Evolutionary conservation across 2,888 invertebrate genomes (phyloP).

Genomic region (Megamerina dolium): DNA sequence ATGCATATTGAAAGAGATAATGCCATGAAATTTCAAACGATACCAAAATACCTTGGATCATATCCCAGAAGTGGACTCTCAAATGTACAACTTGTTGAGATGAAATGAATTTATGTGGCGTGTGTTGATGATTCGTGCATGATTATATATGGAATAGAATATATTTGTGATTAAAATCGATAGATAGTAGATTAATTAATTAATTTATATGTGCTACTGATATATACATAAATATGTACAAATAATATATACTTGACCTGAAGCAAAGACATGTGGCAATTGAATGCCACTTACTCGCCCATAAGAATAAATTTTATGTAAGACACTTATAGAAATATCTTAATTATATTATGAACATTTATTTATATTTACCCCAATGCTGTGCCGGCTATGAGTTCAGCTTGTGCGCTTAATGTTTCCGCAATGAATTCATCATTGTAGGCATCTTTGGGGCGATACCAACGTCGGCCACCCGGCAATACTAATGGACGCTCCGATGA

Average conservation of each 20-base stretch:
- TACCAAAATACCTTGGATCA: constrained; percentile 50
- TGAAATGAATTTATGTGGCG: constrained; percentile 21
- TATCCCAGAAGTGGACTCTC: constrained; percentile 47
- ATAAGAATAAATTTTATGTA: too few relatives aligned
- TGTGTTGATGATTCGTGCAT: constrained; percentile 9
- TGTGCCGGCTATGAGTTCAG: constrained; percentile 78
- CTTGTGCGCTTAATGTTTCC: constrained; percentile 76
- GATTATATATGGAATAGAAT: neutral
- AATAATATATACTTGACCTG: too few relatives aligned
- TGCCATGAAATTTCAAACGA: too few relatives aligned
- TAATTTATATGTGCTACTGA: too few relatives aligned
- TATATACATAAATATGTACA: neutral
- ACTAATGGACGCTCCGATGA: constrained; percentile 66
- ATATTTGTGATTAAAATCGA: neutral
- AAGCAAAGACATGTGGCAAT: too few relatives aligned
- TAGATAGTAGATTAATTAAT: constrained; percentile 1
- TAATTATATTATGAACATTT: too few relatives aligned
- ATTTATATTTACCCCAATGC: constrained; percentile 75
- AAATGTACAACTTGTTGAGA: constrained; percentile 41
- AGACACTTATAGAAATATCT: too few relatives aligned
- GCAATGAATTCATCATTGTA: constrained; percentile 86
- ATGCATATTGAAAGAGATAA: too few relatives aligned
- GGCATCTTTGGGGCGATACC: constrained; percentile 78
- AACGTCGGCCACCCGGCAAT: constrained; percentile 70
- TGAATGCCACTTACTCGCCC: too few relatives aligned